These are phyloP conservation scores for Conus canariensis DNA, from an alignment of 2,888 invertebrate species.

Conservation along the genomic window DNA sequence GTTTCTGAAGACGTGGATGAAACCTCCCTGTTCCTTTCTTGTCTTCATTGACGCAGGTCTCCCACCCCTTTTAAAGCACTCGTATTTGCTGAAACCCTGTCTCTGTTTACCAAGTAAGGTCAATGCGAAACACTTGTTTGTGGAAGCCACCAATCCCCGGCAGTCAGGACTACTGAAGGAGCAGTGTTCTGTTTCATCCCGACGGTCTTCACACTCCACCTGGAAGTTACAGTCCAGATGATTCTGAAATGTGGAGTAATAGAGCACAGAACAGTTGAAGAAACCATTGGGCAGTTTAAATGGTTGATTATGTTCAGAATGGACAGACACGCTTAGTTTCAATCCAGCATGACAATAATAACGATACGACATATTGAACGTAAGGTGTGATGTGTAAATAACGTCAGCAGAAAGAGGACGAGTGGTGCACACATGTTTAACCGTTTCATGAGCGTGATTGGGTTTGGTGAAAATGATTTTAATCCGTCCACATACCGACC, in stretches of 20 bases:
- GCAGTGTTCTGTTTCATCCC: slow-evolving; percentile 30
- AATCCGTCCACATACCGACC: background rate
- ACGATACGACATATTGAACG: background rate
- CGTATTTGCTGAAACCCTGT: background rate
- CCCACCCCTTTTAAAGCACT: background rate
- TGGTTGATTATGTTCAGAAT: background rate
- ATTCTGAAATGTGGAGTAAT: background rate
- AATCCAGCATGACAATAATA: background rate
- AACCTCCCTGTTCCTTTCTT: background rate
- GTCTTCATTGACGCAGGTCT: background rate
- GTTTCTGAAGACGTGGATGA: background rate
- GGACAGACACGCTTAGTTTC: background rate
- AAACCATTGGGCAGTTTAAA: background rate
- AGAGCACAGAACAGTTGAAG: slow-evolving; percentile 15
- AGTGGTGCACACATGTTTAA: background rate
- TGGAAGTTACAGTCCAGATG: slow-evolving; percentile 36
- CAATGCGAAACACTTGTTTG: background rate
- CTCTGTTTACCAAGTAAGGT: background rate
- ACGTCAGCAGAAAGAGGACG: background rate
- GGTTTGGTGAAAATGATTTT: background rate
- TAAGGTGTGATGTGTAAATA: background rate
- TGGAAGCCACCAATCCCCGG: background rate
- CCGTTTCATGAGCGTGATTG: background rate
- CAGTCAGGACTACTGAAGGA: slow-evolving; percentile 12
- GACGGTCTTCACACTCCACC: slow-evolving; percentile 1